Evolutionary conservation across 2,113 vertebrate genomes (phyloP), one percentile per base, ranked within the genome.

Genomic region (Parus major): DNA sequence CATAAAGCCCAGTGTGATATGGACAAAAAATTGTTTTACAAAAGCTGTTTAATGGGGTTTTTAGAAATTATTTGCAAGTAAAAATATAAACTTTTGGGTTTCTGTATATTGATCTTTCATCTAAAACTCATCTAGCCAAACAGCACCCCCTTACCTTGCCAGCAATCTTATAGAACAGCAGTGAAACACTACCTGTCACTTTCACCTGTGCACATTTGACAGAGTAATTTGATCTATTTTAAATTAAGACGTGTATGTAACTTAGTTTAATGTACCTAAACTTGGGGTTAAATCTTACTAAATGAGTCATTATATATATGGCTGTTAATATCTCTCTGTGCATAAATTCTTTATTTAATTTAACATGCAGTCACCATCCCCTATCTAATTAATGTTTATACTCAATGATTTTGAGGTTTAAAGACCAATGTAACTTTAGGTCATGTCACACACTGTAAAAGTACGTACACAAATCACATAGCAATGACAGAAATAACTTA

Each of bases 1-100:
- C 79, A 71, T 63, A 95, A 94, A 68, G 42, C 31, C 68, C 50
- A 81, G 59, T 56, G 44, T 92, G 64, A 91, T 65, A 82, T 17
- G 42, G 93, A 84, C 35, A 95, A 97, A 97, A 71, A 91, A 89
- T 80, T 66, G 19, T 29, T 91, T 97, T 96, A 94, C 93, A 97
- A 94, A 96, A 93, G 49, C 41, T 96, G 42, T 65, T 68, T 83
- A 96, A 88, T 90, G 29, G 90, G n/a, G 15, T 22, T 77, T 96
- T 64, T 24, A 85, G 33, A 75, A 85, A 68, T 81, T 79, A 44
- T 90, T 92, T 94, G 39, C 75, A 84, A 82, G 64, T 61, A 64
- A 55, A 92, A 59, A 88, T 49, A 94, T 49, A 94, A 94, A 82
- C 13, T 50, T 85, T 63, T 52, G 7, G 68, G 24, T 72, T 86